A percentile compares a stretch with the other conserved stretches of the same genome.
Conservation (phyloP, 1,140 invertebrate genomes). For the Magallana ariakensis region DNA sequence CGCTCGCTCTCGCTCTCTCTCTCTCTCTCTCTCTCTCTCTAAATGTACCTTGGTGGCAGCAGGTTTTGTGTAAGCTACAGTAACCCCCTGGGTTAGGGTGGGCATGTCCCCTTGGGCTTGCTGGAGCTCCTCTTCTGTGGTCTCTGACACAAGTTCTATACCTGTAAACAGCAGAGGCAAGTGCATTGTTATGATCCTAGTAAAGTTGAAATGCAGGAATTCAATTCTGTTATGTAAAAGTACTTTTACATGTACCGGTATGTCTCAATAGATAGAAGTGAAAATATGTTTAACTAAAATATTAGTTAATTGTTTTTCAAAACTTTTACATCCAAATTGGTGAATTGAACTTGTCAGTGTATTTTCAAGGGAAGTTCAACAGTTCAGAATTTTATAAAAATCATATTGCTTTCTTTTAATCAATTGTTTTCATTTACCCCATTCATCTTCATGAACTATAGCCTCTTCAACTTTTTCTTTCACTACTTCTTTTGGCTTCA, state of each 20-base stretch:
- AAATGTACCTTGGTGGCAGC: constrained; percentile 49
- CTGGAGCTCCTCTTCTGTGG: constrained; percentile 70
- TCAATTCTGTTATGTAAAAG: no score
- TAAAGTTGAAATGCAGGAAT: no score
- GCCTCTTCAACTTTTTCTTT: constrained; percentile 48
- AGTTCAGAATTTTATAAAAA: no score
- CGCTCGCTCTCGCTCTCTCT: neutral
- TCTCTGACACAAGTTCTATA: constrained; percentile 75
- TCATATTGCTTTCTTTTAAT: no score
- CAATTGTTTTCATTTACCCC: constrained; percentile 29
- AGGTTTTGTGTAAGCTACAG: constrained; percentile 85
- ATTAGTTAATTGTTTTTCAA: no score
- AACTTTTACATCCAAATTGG: no score
- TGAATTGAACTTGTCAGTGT: no score
- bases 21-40: neutral
- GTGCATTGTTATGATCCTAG: no score
- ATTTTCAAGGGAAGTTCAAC: no score
- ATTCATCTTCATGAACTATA: constrained; percentile 57
- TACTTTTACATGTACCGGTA: no score
- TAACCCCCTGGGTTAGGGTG: constrained; percentile 84
- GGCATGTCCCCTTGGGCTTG: constrained; percentile 68
- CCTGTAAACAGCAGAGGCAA: constrained; percentile 51
- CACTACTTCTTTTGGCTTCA: constrained; percentile 51
- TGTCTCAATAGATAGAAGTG: no score
- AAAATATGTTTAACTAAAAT: no score